Evolutionary conservation across 2,888 invertebrate species (phyloP).

Genomic region (Rhogogaster chlorosoma): DNA sequence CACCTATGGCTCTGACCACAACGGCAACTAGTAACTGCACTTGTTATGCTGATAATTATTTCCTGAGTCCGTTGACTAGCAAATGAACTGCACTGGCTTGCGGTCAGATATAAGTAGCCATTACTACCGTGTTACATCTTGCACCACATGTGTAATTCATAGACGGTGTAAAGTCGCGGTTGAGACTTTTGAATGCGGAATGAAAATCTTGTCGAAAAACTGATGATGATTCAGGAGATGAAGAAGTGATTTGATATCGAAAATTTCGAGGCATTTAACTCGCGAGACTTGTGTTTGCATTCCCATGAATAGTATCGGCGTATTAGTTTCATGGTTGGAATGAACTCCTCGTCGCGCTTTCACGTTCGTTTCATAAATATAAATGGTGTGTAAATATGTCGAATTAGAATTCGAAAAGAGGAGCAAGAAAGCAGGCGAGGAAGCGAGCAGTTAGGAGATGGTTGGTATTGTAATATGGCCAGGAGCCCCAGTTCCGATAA

Average conservation of each 20-base stretch:
- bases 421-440: too few relatives aligned
- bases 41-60: conserved; percentile 40
- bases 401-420: not conserved
- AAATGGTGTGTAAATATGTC: not conserved
- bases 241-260: not conserved
- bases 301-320: not conserved
- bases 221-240: not conserved
- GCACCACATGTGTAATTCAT: not conserved
- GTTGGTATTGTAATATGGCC: conserved; percentile 9
- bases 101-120: conserved; percentile 27
- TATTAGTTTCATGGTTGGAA: not conserved
- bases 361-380: not conserved
- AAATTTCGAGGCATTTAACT: not conserved
- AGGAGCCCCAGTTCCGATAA: conserved; percentile 29
- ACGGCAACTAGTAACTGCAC: conserved; percentile 45
- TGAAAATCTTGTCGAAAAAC: not conserved
- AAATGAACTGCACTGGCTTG: conserved; percentile 37
- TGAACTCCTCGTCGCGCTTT: not conserved
- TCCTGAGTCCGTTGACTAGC: conserved; percentile 26
- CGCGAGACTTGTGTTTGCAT: not conserved
- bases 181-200: not conserved
- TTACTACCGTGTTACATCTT: conserved; percentile 29
- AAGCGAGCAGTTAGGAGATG: not conserved
- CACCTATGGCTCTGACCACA: not conserved
- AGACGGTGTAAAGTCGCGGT: not conserved